A percentile compares a stretch with the other conserved stretches of the same genome.
These are phyloP conservation scores for Phyllostomus hastatus DNA, from an alignment of 2,113 vertebrate genomes.

Conservation along the genomic window DNA sequence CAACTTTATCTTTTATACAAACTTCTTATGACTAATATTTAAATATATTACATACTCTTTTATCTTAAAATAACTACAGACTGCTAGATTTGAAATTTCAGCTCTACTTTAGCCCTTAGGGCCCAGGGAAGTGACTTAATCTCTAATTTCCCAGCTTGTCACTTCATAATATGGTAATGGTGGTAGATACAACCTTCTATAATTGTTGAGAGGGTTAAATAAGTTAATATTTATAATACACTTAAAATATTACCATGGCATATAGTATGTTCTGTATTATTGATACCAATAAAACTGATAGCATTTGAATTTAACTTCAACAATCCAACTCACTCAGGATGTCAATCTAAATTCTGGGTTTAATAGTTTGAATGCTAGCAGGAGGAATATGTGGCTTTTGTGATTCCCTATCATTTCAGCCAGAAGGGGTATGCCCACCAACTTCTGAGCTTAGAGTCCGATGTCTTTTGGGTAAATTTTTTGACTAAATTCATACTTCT, in stretches of 20 bases:
- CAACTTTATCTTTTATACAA: neutral
- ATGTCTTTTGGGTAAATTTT: neutral
- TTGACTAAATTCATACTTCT: neutral
- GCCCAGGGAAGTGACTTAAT: neutral
- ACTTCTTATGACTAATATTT: neutral
- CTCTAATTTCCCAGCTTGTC: neutral
- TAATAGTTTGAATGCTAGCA: neutral
- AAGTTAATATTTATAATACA: neutral
- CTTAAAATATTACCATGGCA: neutral
- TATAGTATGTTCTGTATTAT: neutral
- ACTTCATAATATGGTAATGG: neutral
- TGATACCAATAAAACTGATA: neutral
- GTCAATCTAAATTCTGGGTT: neutral
- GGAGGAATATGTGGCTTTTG: neutral
- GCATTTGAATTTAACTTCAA: neutral
- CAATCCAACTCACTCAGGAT: neutral
- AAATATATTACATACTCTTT: neutral
- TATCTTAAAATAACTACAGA: neutral
- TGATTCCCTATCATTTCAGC: neutral
- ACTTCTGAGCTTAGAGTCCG: neutral
- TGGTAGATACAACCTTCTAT: neutral
- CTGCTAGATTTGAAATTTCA: neutral
- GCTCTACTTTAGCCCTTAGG: neutral
- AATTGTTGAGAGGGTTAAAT: neutral
- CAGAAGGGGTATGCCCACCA: neutral